A percentile compares a stretch with the other conserved stretches of the same genome.
These are phyloP conservation scores for Anas bahamensis DNA, from an alignment of 2,797 vertebrate genomes.

Conservation along the genomic window DNA sequence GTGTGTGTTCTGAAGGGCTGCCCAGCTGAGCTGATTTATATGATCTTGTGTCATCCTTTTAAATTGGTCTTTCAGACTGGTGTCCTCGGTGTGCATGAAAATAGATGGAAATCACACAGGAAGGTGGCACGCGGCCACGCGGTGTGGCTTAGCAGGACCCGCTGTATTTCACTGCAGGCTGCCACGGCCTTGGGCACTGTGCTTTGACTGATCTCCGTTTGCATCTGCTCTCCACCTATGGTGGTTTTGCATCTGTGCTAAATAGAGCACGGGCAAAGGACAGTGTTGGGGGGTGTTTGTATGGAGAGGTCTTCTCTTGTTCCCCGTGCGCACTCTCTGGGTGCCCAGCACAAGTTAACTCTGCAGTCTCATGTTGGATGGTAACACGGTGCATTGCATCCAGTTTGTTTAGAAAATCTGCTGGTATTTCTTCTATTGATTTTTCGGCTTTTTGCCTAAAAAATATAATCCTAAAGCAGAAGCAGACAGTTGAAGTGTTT, in stretches of 20 bases:
- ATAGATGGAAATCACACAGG: not conserved
- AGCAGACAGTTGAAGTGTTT: not conserved
- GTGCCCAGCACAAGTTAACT: not conserved
- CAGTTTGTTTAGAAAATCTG: not conserved
- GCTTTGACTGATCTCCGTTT: not conserved
- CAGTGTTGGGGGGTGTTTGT: not conserved
- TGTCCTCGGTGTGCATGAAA: not conserved
- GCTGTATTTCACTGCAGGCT: not conserved
- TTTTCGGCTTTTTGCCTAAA: not conserved
- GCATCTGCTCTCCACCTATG: conserved; percentile 24
- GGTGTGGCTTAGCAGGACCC: not conserved
- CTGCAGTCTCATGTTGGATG: not conserved
- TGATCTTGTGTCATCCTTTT: not conserved
- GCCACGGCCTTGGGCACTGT: not conserved
- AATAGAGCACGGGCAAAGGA: not conserved
- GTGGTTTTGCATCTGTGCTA: conserved; percentile 24
- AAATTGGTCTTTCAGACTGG: not conserved
- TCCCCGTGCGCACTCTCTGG: not conserved
- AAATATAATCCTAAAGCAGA: not conserved
- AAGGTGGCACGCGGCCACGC: not conserved
- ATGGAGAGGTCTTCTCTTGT: not conserved
- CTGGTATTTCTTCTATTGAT: not conserved
- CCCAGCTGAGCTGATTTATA: not conserved
- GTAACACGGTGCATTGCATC: not conserved
- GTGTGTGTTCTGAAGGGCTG: not conserved